Conservation (phyloP, 2,888 invertebrate genomes). For the Scaptomyza tumidula region DNA sequence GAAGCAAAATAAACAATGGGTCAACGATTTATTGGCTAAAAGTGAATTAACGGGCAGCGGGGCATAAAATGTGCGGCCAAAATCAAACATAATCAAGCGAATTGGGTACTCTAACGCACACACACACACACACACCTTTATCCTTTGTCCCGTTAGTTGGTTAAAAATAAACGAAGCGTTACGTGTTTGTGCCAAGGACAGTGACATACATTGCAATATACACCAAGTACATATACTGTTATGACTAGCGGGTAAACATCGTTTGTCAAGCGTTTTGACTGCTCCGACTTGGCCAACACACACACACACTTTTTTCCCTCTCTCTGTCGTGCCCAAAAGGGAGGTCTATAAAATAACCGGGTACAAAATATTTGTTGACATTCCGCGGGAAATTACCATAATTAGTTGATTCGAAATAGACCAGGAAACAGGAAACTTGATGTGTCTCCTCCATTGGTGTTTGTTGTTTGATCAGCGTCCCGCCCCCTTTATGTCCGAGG, state of each 20-base stretch:
- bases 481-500: not conserved
- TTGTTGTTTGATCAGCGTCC: constrained; percentile 60
- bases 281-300: constrained; percentile 42
- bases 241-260: constrained; percentile 73
- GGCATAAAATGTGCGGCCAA: constrained; percentile 53
- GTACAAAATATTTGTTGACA: constrained; percentile 82
- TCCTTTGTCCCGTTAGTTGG: constrained; percentile 49
- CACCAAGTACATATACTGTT: constrained; percentile 42
- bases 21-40: constrained; percentile 75
- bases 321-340: not conserved
- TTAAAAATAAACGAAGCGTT: constrained; percentile 73
- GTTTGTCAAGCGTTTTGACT: constrained; percentile 75
- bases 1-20: constrained; percentile 20
- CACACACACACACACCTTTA: constrained; percentile 46
- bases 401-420: constrained; percentile 79
- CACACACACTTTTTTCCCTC: not conserved
- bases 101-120: constrained; percentile 62
- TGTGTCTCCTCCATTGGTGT: constrained; percentile 34
- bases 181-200: constrained; percentile 64
- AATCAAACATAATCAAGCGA: constrained; percentile 81
- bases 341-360: constrained; percentile 43
- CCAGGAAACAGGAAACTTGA: constrained; percentile 56
- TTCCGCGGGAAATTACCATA: constrained; percentile 82
- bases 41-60: constrained; percentile 67
- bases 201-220: constrained; percentile 36